phyloP scores from a whole-genome alignment of 2,888 invertebrate genomes.

The Rhagonycha fulva region DNA sequence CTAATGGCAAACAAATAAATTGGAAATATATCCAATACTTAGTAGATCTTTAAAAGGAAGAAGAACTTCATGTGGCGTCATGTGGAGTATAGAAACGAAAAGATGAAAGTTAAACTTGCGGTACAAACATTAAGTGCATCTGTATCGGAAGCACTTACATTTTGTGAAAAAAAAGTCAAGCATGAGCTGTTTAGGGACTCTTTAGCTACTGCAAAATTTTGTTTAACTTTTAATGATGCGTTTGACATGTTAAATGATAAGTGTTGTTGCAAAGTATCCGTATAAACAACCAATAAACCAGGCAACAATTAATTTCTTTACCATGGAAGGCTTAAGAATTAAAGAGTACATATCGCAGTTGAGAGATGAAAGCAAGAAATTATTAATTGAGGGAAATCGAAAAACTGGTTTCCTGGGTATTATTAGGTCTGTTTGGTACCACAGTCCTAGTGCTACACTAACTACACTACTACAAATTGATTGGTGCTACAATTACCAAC shows the following conservation, averaged over 20 bases:
- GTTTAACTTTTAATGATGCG: slow-evolving; percentile 31
- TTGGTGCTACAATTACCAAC: no score
- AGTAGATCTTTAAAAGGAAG: slow-evolving; percentile 31
- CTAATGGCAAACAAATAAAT: slow-evolving; percentile 7
- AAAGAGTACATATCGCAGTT: background rate
- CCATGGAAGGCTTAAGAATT: background rate
- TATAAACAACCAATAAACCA: background rate
- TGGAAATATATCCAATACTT: slow-evolving; percentile 33
- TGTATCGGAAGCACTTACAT: no score
- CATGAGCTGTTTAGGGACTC: no score
- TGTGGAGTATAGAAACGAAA: slow-evolving; percentile 26
- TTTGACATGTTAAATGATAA: slow-evolving; percentile 39
- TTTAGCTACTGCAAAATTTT: slow-evolving; percentile 23
- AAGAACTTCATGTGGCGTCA: slow-evolving; percentile 33
- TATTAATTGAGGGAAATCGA: no score
- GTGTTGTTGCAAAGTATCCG: slow-evolving; percentile 21
- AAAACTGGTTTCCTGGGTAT: no score
- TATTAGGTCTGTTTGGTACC: no score
- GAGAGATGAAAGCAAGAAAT: background rate
- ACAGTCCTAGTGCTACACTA: no score
- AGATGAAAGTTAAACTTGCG: slow-evolving; percentile 32
- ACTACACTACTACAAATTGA: no score
- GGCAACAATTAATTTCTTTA: background rate
- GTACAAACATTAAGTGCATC: no score
- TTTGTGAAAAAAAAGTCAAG: no score